These are phyloP conservation scores for Climacteris rufus DNA, from an alignment of 2,113 vertebrate genomes.

Conservation along the genomic window DNA sequence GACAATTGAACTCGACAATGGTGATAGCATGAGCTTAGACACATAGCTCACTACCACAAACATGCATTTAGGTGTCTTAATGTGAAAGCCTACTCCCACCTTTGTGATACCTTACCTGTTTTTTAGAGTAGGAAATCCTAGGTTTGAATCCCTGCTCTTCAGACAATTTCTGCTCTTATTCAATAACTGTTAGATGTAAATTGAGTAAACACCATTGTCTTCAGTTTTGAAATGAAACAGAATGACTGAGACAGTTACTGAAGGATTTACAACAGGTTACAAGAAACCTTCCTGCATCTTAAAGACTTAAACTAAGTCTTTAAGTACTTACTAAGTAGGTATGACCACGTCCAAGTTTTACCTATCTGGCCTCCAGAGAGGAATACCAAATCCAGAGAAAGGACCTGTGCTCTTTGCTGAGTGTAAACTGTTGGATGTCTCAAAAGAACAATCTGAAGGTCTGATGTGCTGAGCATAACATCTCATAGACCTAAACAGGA, in stretches of 20 bases:
- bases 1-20: neutral
- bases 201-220: neutral
- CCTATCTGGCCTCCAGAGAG: neutral
- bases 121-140: neutral
- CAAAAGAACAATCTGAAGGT: neutral
- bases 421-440: neutral
- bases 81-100: neutral
- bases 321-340: neutral
- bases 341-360: neutral
- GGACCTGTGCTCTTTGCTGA: neutral
- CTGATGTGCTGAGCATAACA: neutral
- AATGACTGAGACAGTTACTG: neutral
- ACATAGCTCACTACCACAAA: neutral
- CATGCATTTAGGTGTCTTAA: neutral
- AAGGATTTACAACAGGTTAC: neutral
- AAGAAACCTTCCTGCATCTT: neutral
- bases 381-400: neutral
- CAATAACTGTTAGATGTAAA: neutral
- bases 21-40: neutral
- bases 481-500: neutral
- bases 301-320: neutral
- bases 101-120: rapidly evolving
- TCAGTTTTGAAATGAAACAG: neutral
- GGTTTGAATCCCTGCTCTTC: neutral
- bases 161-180: neutral